Evolutionary conservation across 2,113 vertebrate genomes (phyloP), one percentile per base, ranked within the genome.

Genomic region (Xyrauchen texanus): DNA sequence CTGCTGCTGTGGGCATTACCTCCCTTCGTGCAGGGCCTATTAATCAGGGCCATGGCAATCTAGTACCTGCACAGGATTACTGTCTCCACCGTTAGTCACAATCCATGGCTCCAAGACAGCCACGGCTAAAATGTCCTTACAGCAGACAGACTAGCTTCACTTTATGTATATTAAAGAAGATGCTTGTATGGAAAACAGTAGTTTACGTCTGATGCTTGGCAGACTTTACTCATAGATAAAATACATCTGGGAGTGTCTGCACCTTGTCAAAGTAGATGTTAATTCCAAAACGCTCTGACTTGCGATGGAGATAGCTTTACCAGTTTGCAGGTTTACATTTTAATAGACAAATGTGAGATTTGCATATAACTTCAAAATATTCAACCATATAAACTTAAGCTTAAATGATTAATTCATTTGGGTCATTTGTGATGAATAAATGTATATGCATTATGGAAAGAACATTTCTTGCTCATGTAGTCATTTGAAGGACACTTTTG

Each of bases 21-120:
- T 74, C 71, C 71, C 71, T 74, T 74, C 71, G 71, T 74, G 71
- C 58, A 11, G 71, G 71, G 71, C 71, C 71, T 74, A 74, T 74
- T 74, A 58, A 74, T 74, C 71, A 74, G 71, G 71, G 16, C 71
- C 71, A 51, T 62, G 47, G 71, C 71, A 63, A 74, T 62, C 71
- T 74, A 74, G 71, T 74, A 74, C 71, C 71, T 74, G 71, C 71
- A 58, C 71, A 74, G 71, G 71, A 74, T 62, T 74, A 74, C 71
- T 63, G 71, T 74, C 71, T 74, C 71, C 71, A 74, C 58, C 58
- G 71, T 74, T 74, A 74, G 71, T 74, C 71, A 62, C 71, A 63
- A 74, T 74, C 71, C 49, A 74, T 74, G 71, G 62, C 58, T 74
- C 57, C 0, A n/a, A 74, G 71, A 74, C 71, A 74, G 58, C 58